A percentile compares a stretch with the other conserved stretches of the same genome.
Conservation (phyloP, 2,113 vertebrate species). For the Hipposideros armiger region DNA sequence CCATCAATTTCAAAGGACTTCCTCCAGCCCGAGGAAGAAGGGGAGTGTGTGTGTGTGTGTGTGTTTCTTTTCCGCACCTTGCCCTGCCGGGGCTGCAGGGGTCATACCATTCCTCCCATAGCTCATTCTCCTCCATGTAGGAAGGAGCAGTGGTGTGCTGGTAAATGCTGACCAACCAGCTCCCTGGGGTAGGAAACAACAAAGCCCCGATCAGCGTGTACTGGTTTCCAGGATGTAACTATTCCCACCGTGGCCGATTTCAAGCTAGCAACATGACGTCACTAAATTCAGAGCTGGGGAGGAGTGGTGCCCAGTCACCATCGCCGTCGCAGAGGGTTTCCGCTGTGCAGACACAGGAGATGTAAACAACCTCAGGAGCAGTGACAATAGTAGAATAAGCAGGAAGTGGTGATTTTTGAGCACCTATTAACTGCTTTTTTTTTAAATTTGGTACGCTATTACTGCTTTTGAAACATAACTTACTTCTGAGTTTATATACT, state of each 20-base stretch:
- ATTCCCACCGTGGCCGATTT: no score
- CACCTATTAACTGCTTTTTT: no score
- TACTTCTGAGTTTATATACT: not conserved
- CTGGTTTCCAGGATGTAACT: no score
- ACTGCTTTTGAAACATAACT: not conserved
- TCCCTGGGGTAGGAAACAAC: no score
- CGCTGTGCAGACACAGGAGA: fast-evolving
- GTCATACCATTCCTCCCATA: not conserved
- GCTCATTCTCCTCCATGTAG: no score
- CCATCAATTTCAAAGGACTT: not conserved
- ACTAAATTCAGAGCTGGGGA: not conserved
- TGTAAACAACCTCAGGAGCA: not conserved
- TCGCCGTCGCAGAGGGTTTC: not conserved
- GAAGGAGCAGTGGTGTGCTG: no score
- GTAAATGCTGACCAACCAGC: no score
- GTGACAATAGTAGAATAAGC: not conserved
- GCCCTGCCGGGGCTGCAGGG: not conserved
- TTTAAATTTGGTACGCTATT: no score
- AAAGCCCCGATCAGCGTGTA: no score
- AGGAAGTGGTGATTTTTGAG: not conserved
- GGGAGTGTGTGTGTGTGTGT: fast-evolving
- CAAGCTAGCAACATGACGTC: not conserved
- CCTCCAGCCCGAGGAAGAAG: no score
- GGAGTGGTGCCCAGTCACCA: no score
- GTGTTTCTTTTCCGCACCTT: not conserved